phyloP scores from a whole-genome alignment of 2,888 invertebrate species.

The Rhaphigaster nebulosa region DNA sequence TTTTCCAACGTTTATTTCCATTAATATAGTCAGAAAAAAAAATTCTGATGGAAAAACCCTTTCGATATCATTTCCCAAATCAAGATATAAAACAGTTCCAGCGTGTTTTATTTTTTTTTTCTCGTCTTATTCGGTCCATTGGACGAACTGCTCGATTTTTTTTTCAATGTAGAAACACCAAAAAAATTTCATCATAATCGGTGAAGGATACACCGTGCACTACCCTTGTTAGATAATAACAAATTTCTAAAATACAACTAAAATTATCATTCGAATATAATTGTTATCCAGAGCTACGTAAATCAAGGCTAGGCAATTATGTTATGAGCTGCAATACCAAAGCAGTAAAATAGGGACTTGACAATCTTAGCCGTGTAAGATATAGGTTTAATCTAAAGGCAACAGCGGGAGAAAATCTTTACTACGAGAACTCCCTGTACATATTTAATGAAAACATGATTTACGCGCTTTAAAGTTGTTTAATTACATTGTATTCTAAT shows the following conservation, averaged over 20 bases:
- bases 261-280: not conserved
- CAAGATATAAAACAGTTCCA: too few species aligned
- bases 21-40: too few species aligned
- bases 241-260: not conserved
- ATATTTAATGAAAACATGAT: slow-evolving; percentile 30
- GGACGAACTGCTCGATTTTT: too few species aligned
- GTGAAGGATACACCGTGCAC: too few species aligned
- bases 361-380: slow-evolving; percentile 14
- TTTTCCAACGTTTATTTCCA: too few species aligned
- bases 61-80: too few species aligned
- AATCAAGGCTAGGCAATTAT: not conserved
- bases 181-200: too few species aligned
- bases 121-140: too few species aligned
- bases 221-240: too few species aligned
- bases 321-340: not conserved
- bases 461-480: not conserved
- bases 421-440: not conserved
- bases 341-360: not conserved
- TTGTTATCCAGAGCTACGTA: not conserved
- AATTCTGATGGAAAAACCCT: too few species aligned
- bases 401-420: not conserved
- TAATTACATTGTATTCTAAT: slow-evolving; percentile 27
- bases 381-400: slow-evolving; percentile 41
- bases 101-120: too few species aligned
- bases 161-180: too few species aligned